phyloP scores from a whole-genome alignment of 2,797 vertebrate genomes.

The Sitta carolinensis region DNA sequence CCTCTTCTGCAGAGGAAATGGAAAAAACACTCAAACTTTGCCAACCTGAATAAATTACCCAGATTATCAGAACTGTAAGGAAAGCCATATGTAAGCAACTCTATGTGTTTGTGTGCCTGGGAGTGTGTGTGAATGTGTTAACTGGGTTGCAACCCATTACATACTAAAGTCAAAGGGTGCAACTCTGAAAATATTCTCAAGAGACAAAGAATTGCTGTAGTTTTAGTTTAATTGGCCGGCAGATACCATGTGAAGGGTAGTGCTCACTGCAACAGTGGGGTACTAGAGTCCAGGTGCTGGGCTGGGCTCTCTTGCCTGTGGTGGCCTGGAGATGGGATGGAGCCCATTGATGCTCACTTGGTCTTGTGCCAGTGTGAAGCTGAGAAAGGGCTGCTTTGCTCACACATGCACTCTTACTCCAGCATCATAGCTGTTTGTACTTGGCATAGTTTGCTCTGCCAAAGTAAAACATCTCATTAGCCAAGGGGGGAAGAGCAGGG shows the following conservation, averaged over 20 bases:
- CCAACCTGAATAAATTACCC: constrained; percentile 32
- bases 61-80: background rate
- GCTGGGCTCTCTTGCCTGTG: background rate
- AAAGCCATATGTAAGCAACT: background rate
- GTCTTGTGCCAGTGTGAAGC: background rate
- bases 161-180: background rate
- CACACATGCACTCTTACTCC: background rate
- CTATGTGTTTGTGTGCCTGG: background rate
- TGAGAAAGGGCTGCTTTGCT: background rate
- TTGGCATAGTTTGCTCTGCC: background rate
- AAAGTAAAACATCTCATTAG: background rate
- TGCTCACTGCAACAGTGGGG: background rate
- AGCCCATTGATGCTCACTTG: background rate
- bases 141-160: background rate
- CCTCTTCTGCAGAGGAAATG: background rate
- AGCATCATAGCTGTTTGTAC: background rate
- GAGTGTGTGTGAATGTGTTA: background rate
- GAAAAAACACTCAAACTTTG: constrained; percentile 27
- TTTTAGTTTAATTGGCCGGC: background rate
- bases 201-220: background rate
- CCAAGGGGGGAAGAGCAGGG: background rate
- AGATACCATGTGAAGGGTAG: background rate
- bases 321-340: background rate
- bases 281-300: background rate
- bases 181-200: background rate